Base-by-base conservation (phyloP, 2,797 vertebrate genomes). In the Pogoniulus pusillus region DNA sequence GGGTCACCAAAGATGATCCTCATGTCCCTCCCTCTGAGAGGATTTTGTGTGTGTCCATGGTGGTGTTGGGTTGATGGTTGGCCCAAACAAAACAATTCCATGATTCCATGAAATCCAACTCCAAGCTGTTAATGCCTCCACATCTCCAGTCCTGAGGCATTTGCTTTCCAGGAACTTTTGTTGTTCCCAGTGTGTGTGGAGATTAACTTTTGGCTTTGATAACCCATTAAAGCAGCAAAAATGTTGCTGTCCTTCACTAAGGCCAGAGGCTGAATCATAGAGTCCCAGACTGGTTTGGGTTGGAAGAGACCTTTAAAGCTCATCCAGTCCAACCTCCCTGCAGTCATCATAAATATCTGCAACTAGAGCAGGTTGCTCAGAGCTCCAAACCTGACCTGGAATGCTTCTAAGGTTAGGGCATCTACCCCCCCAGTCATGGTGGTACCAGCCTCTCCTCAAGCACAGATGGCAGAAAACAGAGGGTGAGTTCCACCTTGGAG, bases 51-150 rank as follows among this genome's bases (percentile, higher is more conserved):
- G 10, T 15, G 7, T 17, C 17, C 47, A 49, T 12, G 47, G 47
- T 49, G 47, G 12, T 13, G 47, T 65, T 19, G 47, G 47, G 47
- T 49, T 49, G 47, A 49, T 49, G 47, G 23, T 49, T 49, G 47
- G 23, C 49, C 47, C 47, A 49, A 24, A 22, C 47, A 24, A 24
- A 49, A 49, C 47, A 49, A 23, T 12, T 7, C 47, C 23, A 23
- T 66, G 35, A 55, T 78, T 13, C 47, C 49, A 12, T 49, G 34
- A 51, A 59, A 41, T 23, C 78, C 85, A 65, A 1, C 30, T 30
- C 20, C 41, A 18, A 18, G 0, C 14, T 16, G 2, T n/a, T 51
- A 3, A 19, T 0, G 7, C 1, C 1, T 4, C 79, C 37, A 1
- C 15, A 6, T 41, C 45, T 35, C 17, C 64, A 72, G 53, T 6